These are phyloP conservation scores for Nyctereutes procyonoides DNA, from an alignment of 2,113 vertebrate species.

Conservation along the genomic window DNA sequence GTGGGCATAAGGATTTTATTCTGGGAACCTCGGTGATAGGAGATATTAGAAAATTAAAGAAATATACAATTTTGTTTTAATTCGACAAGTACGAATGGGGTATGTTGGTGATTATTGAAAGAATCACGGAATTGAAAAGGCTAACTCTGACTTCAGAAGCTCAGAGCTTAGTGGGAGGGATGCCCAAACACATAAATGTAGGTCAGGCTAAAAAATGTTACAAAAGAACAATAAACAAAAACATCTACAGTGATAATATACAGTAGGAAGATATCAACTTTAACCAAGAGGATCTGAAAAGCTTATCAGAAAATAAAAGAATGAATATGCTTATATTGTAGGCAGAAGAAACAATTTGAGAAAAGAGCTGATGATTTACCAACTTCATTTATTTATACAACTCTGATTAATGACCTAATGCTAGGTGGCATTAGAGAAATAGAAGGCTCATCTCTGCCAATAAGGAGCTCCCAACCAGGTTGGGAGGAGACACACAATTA, in stretches of 20 bases:
- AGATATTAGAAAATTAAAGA: not conserved
- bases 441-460: not conserved
- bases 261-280: not conserved
- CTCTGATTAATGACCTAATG: not conserved
- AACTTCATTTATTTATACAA: not conserved
- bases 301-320: not conserved
- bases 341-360: not conserved
- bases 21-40: not conserved
- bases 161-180: not conserved
- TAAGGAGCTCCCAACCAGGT: not conserved
- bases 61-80: not conserved
- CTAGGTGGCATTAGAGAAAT: not conserved
- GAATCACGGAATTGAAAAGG: not conserved
- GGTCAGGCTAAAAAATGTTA: not conserved
- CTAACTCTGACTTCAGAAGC: not conserved
- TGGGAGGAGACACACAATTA: not conserved
- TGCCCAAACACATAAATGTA: not conserved
- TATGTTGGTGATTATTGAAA: not conserved
- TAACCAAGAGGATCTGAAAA: not conserved
- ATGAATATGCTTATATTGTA: not conserved
- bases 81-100: not conserved
- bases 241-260: not conserved
- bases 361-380: not conserved
- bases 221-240: conserved; percentile 20
- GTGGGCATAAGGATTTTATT: not conserved